Conservation (phyloP, 2,888 invertebrate genomes). For the Cataglyphis cursor region DNA sequence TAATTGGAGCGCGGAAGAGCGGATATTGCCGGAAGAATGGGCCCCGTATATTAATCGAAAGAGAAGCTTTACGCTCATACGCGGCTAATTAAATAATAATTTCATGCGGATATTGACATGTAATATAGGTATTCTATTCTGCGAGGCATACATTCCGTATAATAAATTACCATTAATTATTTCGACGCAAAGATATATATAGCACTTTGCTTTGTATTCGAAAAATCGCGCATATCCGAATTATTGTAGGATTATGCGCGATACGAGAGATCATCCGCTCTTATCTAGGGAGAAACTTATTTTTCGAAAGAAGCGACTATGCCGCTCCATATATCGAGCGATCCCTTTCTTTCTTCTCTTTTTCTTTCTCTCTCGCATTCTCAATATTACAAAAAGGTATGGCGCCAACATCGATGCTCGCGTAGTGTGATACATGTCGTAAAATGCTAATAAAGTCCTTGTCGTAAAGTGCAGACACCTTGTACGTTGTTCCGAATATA, state of each 20-base stretch:
- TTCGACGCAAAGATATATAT: background rate
- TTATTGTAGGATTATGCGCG: background rate
- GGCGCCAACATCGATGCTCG: conserved; percentile 42
- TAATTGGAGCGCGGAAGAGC: conserved; percentile 35
- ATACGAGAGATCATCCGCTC: background rate
- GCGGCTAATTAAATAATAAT: conserved; percentile 41
- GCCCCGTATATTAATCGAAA: conserved; percentile 37
- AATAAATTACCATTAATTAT: conserved; percentile 19
- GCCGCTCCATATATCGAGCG: background rate
- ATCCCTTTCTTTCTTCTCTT: background rate
- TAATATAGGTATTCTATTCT: background rate
- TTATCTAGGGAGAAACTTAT: background rate
- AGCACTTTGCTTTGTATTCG: background rate
- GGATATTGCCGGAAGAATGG: conserved; percentile 34
- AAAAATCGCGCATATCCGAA: conserved; percentile 11
- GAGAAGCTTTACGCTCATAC: conserved; percentile 28
- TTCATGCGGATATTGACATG: conserved; percentile 2
- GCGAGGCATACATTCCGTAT: conserved; percentile 14
- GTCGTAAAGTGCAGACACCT: conserved; percentile 60
- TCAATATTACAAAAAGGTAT: conserved; percentile 54
- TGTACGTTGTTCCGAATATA: conserved; percentile 39
- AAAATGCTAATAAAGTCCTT: conserved; percentile 74
- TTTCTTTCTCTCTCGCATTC: background rate
- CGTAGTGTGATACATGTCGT: conserved; percentile 61
- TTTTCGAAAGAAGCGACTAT: background rate